Evolutionary conservation across 2,113 vertebrate species (phyloP), one percentile per base, ranked within the genome.

Genomic region (Ochotona curzoniae): DNA sequence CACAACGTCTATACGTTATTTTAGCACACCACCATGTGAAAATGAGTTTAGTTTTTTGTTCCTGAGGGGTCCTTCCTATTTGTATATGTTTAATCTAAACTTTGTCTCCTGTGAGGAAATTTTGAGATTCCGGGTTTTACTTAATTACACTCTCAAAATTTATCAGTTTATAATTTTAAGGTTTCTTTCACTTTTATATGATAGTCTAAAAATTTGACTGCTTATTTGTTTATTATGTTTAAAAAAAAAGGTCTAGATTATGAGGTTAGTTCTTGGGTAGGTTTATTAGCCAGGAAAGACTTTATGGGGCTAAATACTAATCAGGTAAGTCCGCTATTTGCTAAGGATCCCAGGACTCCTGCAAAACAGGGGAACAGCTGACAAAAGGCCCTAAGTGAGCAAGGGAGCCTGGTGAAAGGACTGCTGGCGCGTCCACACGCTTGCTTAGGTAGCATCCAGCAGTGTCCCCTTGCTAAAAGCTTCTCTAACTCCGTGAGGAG

Each of bases 61-160:
- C n/a, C 69, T 88, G 88, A 30, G 32, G 63, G 63, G n/a, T 61
- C 73, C 79, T 90, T 70, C 26, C 61, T 89, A 20, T 64, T 15
- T 35, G 93, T 79, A 44, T 2, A 13, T 69, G 30, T 87, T 82
- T 91, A 51, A 78, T 51, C 32, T 57, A 75, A 86, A 2, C 32
- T 28, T 44, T 89, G 66, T 67, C 71, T 26, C 10, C 9, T 57
- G 80, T 78, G 79, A 83, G 70, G 63, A 89, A 32, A 76, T 5
- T 79, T 94, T 76, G 89, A 88, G 81, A 90, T 60, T 81, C 35
- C 73, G 47, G 38, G 63, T 86, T 94, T 95, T 69, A 61, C 17
- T 38, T 61, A 49, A 61, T 85, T 66, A 49, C 28, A 35, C 5
- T 73, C 61, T 87, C 17, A 81, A 79, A 49, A 83, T 4, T 70